Base-by-base conservation (phyloP, 2,113 vertebrate genomes). In the Hipposideros armiger region DNA sequence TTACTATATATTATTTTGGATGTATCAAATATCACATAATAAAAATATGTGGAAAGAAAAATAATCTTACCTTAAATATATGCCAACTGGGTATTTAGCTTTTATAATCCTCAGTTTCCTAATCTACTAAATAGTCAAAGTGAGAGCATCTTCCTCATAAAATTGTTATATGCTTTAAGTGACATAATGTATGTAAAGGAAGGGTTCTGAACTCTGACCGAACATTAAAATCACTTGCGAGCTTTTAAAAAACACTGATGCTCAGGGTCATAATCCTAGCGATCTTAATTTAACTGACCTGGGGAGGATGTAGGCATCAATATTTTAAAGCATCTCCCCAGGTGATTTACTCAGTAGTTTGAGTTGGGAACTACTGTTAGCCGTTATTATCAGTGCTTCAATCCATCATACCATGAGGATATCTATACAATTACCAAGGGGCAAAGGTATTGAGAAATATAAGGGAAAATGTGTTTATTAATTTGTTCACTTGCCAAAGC, bases 31-130 rank as follows among this genome's bases (percentile, higher is more conserved):
- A 22, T 58, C 30, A 83, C 15, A 76, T 56, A 73, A 58, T 70
- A 94, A 90, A 86, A 83, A 89, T 56, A 5, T 47, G 47, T 83
- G 40, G 73, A 82, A 80, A 47, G 24, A 66, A 86, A 78, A 85
- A 86, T 67, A 60, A 56, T 88, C 16, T 5, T 40, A 17, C 30
- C 22, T 86, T 83, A n/a, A 16, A 7, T 58, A 67, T 72, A 24
- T 77, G 32, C 17, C n/a, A 62, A 19, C 16, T 66, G 54, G 77
- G 36, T 42, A 45, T 73, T 90, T 60, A 92, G 76, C 17, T 11
- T 56, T 58, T 82, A 24, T 62, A 76, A 87, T 26, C 15, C 19
- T 95, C 64, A 74, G 36, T 89, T 78, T 92, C 5, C 47, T 80
- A 78, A 64, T 90, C 28, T 74, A 62, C 26, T 73, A 54, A 80